Evolutionary conservation across 2,113 vertebrate genomes (phyloP).

Genomic region (Ptilorrhoa leucosticta): DNA sequence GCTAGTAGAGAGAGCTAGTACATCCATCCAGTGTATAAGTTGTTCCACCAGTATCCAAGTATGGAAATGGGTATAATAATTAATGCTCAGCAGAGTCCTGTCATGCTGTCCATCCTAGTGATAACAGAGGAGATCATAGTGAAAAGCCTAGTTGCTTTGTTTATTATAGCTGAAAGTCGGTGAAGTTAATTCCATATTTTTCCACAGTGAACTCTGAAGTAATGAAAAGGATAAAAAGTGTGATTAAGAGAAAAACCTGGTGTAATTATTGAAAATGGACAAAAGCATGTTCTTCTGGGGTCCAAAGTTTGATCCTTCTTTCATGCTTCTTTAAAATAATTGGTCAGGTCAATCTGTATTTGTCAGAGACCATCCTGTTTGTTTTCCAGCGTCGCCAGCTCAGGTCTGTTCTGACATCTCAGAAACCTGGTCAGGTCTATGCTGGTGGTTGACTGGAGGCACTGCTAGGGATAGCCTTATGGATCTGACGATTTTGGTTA

Average conservation of each 20-base stretch:
- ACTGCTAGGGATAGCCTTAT: not conserved
- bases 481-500: not conserved
- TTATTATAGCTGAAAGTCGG: not conserved
- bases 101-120: not conserved
- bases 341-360: not conserved
- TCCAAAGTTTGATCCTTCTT: not conserved
- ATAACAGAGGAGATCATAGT: not conserved
- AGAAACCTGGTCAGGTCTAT: not conserved
- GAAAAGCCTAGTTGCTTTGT: not conserved
- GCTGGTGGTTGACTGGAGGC: not conserved
- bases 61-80: not conserved
- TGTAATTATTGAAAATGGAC: not conserved
- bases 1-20: not conserved
- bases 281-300: not conserved
- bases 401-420: not conserved
- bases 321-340: not conserved
- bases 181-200: not conserved
- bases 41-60: not conserved
- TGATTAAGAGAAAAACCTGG: not conserved
- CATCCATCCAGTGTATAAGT: not conserved
- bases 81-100: not conserved
- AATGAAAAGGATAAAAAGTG: not conserved
- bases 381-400: not conserved
- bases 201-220: not conserved
- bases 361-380: not conserved